phyloP scores from a whole-genome alignment of 2,888 invertebrate species.

The Erebia palarica region DNA sequence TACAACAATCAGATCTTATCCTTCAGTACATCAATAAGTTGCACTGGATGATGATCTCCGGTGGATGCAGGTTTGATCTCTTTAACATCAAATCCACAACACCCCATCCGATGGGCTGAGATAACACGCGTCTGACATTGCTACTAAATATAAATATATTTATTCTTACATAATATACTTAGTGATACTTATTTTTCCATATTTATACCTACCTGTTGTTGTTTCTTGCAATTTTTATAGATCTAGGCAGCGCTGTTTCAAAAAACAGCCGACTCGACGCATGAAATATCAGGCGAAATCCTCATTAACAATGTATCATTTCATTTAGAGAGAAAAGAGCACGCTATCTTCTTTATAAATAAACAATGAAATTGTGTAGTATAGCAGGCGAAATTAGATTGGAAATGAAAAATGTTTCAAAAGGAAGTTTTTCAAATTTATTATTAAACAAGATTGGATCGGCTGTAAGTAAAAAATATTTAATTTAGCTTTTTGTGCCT shows the following conservation, averaged over 20 bases:
- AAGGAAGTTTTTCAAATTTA: slow-evolving; percentile 47
- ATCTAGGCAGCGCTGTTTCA: background rate
- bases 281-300: slow-evolving; percentile 39
- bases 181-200: background rate
- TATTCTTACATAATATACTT: background rate
- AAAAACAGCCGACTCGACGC: slow-evolving; percentile 18
- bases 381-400: slow-evolving; percentile 54
- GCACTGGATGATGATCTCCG: too few relatives aligned
- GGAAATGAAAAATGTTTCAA: slow-evolving; percentile 39
- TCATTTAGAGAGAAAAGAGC: slow-evolving; percentile 56
- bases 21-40: too few relatives aligned
- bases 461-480: background rate
- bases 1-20: too few relatives aligned
- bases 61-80: too few relatives aligned
- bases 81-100: too few relatives aligned
- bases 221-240: background rate
- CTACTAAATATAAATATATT: background rate
- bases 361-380: slow-evolving; percentile 55
- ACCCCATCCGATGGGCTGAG: too few relatives aligned
- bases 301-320: slow-evolving; percentile 58
- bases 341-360: slow-evolving; percentile 58
- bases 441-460: slow-evolving; percentile 34
- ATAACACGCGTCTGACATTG: too few relatives aligned
- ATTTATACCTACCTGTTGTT: background rate
- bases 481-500: background rate